These are phyloP conservation scores for Mus pahari DNA, from an alignment of 2,113 vertebrate genomes.

Conservation along the genomic window DNA sequence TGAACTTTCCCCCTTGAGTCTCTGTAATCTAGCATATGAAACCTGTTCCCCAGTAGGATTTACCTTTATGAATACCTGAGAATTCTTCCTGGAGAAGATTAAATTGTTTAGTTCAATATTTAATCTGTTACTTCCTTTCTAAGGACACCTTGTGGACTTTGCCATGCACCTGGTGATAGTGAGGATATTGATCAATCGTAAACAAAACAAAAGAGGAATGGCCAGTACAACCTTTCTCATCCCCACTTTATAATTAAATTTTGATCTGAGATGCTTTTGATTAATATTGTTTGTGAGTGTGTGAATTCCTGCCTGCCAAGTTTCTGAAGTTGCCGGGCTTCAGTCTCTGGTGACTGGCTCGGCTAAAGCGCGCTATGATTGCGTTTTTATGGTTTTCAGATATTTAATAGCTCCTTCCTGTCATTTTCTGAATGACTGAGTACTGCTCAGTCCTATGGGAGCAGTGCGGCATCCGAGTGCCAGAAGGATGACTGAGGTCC, in stretches of 20 bases:
- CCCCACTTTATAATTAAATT: conserved; percentile 90
- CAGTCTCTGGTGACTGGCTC: conserved; percentile 88
- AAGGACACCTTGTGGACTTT: conserved; percentile 88
- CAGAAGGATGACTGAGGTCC: conserved; percentile 88
- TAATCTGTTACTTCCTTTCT: conserved; percentile 91
- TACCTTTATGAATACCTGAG: conserved; percentile 89
- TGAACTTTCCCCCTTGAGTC: conserved; percentile 80
- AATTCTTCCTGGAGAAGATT: conserved; percentile 89
- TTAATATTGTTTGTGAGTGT: conserved; percentile 90
- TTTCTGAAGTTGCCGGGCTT: conserved; percentile 88
- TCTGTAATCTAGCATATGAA: conserved; percentile 79
- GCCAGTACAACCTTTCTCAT: conserved; percentile 82
- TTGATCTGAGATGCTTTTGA: conserved; percentile 89
- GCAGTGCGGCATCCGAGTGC: conserved; percentile 85
- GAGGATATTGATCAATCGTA: conserved; percentile 88
- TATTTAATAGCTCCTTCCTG: conserved; percentile 92
- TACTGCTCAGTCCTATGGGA: conserved; percentile 89
- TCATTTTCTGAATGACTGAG: conserved; percentile 93
- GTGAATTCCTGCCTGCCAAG: conserved; percentile 86
- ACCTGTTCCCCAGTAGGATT: conserved; percentile 86
- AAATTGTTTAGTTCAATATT: conserved; percentile 91
- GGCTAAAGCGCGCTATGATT: conserved; percentile 90
- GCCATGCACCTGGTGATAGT: conserved; percentile 85
- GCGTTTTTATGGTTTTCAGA: conserved; percentile 93
- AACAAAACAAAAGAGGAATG: conserved; percentile 84